These are phyloP conservation scores for Syritta pipiens DNA, from an alignment of 2,888 invertebrate species.

Conservation along the genomic window DNA sequence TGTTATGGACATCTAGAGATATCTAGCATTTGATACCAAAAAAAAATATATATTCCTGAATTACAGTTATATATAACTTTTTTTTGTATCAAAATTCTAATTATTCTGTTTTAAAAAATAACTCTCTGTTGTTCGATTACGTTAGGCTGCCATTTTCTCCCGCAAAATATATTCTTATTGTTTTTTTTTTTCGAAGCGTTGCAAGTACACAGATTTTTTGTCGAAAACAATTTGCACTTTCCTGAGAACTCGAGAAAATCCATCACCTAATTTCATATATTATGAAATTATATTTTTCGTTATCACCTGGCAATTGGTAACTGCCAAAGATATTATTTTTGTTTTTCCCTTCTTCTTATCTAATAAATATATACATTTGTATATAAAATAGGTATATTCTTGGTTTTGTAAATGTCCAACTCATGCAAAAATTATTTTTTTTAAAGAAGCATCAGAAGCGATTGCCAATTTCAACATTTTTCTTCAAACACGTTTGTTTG, in stretches of 20 bases:
- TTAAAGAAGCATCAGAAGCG: slow-evolving; percentile 13
- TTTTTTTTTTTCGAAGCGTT: slow-evolving; percentile 29
- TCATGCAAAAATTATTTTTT: slow-evolving; percentile 14
- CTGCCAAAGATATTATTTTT: slow-evolving; percentile 12
- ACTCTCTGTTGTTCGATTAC: slow-evolving; percentile 74
- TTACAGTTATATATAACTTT: slow-evolving; percentile 26
- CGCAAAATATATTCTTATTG: too few species aligned
- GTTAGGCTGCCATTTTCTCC: slow-evolving; percentile 74
- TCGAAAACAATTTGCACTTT: slow-evolving; percentile 71
- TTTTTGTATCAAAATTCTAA: slow-evolving; percentile 49
- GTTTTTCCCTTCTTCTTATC: slow-evolving; percentile 58
- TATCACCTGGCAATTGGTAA: neutral
- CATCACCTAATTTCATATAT: slow-evolving; percentile 73
- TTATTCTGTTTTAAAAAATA: slow-evolving; percentile 13
- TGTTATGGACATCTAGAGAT: neutral
- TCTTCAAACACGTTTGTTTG: neutral
- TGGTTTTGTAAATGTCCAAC: neutral
- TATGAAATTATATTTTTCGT: slow-evolving; percentile 51
- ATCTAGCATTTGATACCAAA: slow-evolving; percentile 56
- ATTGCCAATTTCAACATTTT: slow-evolving; percentile 16
- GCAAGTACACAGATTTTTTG: slow-evolving; percentile 4
- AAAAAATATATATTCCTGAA: slow-evolving; percentile 25
- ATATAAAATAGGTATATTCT: slow-evolving; percentile 1
- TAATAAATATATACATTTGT: neutral
- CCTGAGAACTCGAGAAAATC: slow-evolving; percentile 75